Base-by-base conservation (phyloP, 37 sponge, comb jelly and placozoan genomes). In the Cliona cf. orientalis region DNA sequence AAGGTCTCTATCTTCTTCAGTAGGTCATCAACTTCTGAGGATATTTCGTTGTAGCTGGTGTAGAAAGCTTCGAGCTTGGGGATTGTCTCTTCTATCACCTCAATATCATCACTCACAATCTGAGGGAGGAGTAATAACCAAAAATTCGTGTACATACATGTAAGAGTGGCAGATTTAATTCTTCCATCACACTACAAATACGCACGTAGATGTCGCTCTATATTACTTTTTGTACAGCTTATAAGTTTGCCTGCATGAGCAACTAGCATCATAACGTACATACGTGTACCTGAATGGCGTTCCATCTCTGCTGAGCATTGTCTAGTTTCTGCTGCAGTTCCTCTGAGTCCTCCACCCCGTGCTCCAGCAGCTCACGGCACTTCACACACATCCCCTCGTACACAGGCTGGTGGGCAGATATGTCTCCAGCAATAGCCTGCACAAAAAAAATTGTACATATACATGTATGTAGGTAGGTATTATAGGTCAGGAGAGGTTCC, bases 281-380 rank as follows among this genome's bases (percentile, higher is more conserved):
- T 11, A 49, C 11, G 55, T 42, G 37, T 31, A 87, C 82, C 76
- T 69, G 82, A 34, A 87, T 34, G 28, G 79, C 82, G 26, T 69
- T 81, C 88, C 88, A 87, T 31, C 88, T 81, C 75, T 74, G 66
- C 39, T 81, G 83, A 21, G 76, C 39, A 38, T 87, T 87, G 46
- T 80, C 76, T 28, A 81, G 83, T 42, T 80, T 87, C 58, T 58
- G 33, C 21, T 31, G 55, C n/a, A 75, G 59, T 9, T 81, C 88
- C 25, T 81, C 76, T 23, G 58, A 31, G 14, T 81, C 76, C 0
- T 76, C 60, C 34, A 55, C 75, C 46, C 61, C 76, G 9, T 70
- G 66, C 17, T 9, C 76, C 42, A 81, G 49, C 32, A 87, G 58
- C 58, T 87, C 82, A 34, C 58, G 41, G 40, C 84, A 81, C 76